phyloP scores from a whole-genome alignment of 2,888 invertebrate species.

The Sphaerophoria taeniata region DNA sequence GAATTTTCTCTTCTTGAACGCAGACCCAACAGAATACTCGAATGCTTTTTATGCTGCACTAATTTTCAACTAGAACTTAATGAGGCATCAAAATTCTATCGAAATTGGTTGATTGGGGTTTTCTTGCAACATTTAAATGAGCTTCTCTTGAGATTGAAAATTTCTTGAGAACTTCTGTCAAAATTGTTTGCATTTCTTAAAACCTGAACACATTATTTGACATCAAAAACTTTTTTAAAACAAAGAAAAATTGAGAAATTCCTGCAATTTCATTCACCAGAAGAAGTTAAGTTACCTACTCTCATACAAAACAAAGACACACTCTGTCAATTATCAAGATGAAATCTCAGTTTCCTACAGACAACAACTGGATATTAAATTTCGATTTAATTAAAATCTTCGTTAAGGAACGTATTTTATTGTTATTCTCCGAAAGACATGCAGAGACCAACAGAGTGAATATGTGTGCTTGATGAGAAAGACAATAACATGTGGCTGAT shows the following conservation, averaged over 20 bases:
- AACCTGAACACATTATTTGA: no score
- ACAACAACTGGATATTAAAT: neutral
- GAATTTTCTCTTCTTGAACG: neutral
- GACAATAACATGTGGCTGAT: neutral
- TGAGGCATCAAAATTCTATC: slow-evolving; percentile 12
- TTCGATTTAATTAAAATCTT: slow-evolving; percentile 7
- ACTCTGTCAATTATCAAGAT: neutral
- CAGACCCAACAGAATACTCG: neutral
- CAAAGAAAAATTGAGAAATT: no score
- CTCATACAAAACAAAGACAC: neutral
- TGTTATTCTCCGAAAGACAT: neutral
- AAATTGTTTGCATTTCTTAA: no score
- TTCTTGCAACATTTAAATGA: no score
- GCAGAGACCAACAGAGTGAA: neutral
- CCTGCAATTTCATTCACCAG: neutral
- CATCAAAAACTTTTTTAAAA: no score
- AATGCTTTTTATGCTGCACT: neutral
- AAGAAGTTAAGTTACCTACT: neutral
- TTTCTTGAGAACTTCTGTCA: no score
- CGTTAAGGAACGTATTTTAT: neutral
- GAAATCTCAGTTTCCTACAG: neutral
- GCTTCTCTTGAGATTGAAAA: no score
- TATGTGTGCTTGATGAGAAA: neutral
- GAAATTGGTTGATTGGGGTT: neutral
- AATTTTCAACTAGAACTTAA: slow-evolving; percentile 6